Base-by-base conservation (phyloP, 1,140 invertebrate species). In the Calliopsis andreniformis region DNA sequence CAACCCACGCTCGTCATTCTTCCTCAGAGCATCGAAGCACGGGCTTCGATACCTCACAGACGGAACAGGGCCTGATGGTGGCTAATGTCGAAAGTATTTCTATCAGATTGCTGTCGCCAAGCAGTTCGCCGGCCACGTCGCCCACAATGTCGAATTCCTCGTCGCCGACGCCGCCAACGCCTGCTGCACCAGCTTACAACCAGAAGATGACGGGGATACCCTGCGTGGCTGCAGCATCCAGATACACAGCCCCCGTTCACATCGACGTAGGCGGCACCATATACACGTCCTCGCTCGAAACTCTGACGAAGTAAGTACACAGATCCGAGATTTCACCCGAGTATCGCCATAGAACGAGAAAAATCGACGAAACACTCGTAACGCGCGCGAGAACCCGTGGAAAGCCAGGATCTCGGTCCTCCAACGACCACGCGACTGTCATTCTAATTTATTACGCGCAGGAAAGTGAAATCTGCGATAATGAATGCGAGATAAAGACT, bases 251-350 rank as follows among this genome's bases (percentile, higher is more conserved):
- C 0, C 98, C 98, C 0, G 98, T 99, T 0, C 98, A 99, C 90
- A 99, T 99, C 83, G 98, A 99, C 89, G 98, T 99, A 18, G 98
- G 98, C 8, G 98, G 98, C 0, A 97, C 97, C 39, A 99, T 99
- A 81, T 99, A 99, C 92, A 99, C 98, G 0, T 98, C 97, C 0
- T 98, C 98, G 0, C 92, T 99, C 87, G 97, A 99, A 92, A 99
- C 98, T 2, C 94, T 99, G 1, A 99, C 98, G 78, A 97, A 97
- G 97, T 98, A 93, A 96, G 95, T 93, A 47, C 28, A 20, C 28
- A 30, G 28, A 1, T 16, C 3, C 16, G n/a, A 12, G 25, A n/a
- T 53, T 53, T 53, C 49, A 53, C 49, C 23, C n/a, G 49, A 28
- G 30, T 20, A n/a, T n/a, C n/a, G 30, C 20, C 20, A 35, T 12